These are phyloP conservation scores for Psittacus erithacus DNA, from an alignment of 2,113 vertebrate species.

Conservation along the genomic window DNA sequence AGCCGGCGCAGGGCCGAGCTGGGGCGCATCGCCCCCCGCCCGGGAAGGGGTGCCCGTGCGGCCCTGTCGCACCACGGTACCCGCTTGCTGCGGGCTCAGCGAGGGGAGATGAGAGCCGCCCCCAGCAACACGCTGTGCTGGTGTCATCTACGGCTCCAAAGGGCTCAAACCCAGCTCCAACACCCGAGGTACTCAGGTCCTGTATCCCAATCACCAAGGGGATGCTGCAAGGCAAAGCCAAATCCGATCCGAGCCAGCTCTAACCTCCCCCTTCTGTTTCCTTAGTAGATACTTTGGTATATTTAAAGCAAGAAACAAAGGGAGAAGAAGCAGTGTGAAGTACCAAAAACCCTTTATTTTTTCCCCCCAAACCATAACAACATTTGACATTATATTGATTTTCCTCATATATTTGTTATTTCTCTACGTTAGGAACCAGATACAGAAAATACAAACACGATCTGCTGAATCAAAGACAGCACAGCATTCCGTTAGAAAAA, in stretches of 20 bases:
- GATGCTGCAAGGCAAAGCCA: background rate
- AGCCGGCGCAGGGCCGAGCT: no score
- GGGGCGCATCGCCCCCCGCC: no score
- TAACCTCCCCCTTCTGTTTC: background rate
- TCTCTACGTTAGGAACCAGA: slow-evolving; percentile 76
- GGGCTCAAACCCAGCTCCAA: background rate
- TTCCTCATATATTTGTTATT: slow-evolving; percentile 75
- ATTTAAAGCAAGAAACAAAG: background rate
- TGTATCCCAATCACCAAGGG: background rate
- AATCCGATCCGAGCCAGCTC: background rate
- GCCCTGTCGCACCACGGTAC: background rate
- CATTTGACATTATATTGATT: slow-evolving; percentile 76
- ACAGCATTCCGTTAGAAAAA: slow-evolving; percentile 71
- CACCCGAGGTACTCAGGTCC: background rate
- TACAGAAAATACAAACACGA: slow-evolving; percentile 76
- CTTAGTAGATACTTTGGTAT: background rate
- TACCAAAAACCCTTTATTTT: slow-evolving; percentile 75
- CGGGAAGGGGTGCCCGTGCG: no score
- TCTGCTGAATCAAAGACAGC: slow-evolving; percentile 65
- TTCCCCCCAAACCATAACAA: slow-evolving; percentile 57
- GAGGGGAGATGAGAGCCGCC: background rate
- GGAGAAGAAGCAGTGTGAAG: slow-evolving; percentile 18
- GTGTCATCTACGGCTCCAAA: background rate
- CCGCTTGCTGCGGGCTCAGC: no score
- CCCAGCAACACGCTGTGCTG: background rate